Evolutionary conservation across 2,888 invertebrate species (phyloP).

Genomic region (Drosophila neutralis): DNA sequence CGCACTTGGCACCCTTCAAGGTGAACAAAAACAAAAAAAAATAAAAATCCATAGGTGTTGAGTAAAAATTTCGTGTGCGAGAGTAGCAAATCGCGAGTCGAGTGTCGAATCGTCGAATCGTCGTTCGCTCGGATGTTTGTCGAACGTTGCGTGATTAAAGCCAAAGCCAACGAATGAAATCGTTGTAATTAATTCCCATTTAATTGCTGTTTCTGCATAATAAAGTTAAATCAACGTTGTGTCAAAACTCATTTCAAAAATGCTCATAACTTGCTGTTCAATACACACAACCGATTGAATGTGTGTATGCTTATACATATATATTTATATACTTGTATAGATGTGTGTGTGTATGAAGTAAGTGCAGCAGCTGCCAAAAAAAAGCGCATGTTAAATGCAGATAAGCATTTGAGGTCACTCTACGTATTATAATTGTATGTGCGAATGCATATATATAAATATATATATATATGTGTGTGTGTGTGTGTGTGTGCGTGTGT

Average conservation of each 20-base stretch:
- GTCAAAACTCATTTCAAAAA: conserved; percentile 11
- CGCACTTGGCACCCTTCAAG: conserved; percentile 23
- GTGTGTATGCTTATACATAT: conserved; percentile 23
- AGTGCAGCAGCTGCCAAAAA: conserved; percentile 63
- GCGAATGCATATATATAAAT: conserved; percentile 6
- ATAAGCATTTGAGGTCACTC: conserved; percentile 75
- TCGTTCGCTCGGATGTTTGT: conserved; percentile 49
- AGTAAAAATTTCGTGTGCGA: conserved; percentile 49
- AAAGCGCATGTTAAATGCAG: conserved; percentile 77
- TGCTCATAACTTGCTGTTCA: conserved; percentile 19
- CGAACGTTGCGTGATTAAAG: conserved; percentile 74
- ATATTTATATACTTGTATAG: conserved; percentile 23
- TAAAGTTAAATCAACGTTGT: conserved; percentile 47
- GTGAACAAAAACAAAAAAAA: conserved; percentile 28
- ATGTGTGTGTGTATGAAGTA: conserved; percentile 40
- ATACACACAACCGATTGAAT: conserved; percentile 12
- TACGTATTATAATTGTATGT: conserved; percentile 24
- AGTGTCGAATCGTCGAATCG: conserved; percentile 46
- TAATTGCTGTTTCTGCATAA: conserved; percentile 69
- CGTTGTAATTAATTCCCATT: conserved; percentile 75
- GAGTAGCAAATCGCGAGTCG: conserved; percentile 31
- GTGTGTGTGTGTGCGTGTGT: conserved; percentile 24
- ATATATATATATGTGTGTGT: conserved; percentile 5
- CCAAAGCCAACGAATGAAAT: conserved; percentile 69
- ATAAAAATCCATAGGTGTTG: conserved; percentile 50